phyloP scores from a whole-genome alignment of 2,797 vertebrate genomes.

The Presbytis comata region DNA sequence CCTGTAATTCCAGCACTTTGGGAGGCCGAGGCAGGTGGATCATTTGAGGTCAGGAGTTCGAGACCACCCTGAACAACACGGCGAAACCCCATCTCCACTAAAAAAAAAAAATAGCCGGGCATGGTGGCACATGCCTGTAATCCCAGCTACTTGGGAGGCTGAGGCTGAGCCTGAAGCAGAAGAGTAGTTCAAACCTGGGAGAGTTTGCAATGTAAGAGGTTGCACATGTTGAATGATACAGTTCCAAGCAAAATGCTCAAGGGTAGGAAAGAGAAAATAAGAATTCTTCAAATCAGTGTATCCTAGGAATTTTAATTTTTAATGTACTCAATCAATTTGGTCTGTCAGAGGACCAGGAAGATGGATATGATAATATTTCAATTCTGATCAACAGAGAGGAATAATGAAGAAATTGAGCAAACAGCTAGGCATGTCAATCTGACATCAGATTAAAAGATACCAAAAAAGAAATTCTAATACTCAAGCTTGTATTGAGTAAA shows the following conservation, averaged over 20 bases:
- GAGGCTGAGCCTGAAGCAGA: too few relatives aligned
- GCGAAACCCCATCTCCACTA: rapidly evolving
- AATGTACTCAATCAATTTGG: not conserved
- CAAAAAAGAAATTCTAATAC: not conserved
- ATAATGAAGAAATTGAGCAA: not conserved
- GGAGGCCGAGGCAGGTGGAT: rapidly evolving
- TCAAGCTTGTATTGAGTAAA: not conserved
- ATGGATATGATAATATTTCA: not conserved
- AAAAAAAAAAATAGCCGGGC: too few relatives aligned
- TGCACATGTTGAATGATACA: not conserved
- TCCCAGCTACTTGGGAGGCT: too few relatives aligned
- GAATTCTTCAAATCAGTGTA: not conserved
- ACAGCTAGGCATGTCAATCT: not conserved
- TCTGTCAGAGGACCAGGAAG: not conserved
- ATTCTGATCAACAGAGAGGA: not conserved
- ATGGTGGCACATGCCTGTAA: too few relatives aligned
- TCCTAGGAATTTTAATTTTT: not conserved
- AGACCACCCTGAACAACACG: too few relatives aligned
- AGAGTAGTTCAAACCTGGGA: too few relatives aligned
- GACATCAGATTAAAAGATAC: not conserved
- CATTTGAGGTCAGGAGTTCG: too few relatives aligned
- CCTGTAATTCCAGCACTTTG: too few relatives aligned
- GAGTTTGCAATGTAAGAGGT: not conserved
- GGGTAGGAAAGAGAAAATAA: not conserved
- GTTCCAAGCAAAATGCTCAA: not conserved